Evolutionary conservation across 2,888 invertebrate genomes (phyloP).

Genomic region (Pachydiplax longipennis): DNA sequence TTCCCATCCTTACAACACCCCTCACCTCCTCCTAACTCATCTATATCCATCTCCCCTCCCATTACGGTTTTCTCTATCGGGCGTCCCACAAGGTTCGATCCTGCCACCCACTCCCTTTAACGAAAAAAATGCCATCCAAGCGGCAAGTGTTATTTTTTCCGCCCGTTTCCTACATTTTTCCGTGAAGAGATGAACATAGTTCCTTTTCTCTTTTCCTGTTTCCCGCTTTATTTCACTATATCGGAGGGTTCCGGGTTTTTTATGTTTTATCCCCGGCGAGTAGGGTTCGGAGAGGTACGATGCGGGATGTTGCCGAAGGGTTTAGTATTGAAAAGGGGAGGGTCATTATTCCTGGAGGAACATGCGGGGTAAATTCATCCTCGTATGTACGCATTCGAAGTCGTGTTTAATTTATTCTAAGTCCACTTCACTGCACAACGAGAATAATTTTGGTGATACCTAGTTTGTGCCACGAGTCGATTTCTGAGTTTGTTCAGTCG

Average conservation of each 20-base stretch:
- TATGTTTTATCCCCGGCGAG: background rate
- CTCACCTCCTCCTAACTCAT: background rate
- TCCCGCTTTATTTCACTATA: background rate
- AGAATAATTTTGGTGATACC: no score
- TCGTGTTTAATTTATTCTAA: no score
- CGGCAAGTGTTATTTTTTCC: background rate
- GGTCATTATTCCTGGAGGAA: no score
- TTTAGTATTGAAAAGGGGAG: no score
- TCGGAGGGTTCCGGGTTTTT: no score
- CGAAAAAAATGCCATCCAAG: background rate
- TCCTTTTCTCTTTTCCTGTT: background rate
- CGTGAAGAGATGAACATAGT: background rate
- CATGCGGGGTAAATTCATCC: no score
- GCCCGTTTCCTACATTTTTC: background rate
- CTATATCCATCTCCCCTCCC: background rate
- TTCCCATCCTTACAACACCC: background rate
- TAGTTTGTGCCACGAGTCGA: no score
- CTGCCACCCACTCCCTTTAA: background rate
- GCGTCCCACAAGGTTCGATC: background rate
- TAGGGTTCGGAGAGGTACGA: background rate
- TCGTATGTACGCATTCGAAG: no score
- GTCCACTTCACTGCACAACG: no score
- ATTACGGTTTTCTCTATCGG: background rate
- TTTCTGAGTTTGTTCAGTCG: no score
- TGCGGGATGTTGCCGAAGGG: no score